These are phyloP conservation scores for Drosophila mulleri DNA, from an alignment of 2,888 invertebrate species.

Conservation along the genomic window DNA sequence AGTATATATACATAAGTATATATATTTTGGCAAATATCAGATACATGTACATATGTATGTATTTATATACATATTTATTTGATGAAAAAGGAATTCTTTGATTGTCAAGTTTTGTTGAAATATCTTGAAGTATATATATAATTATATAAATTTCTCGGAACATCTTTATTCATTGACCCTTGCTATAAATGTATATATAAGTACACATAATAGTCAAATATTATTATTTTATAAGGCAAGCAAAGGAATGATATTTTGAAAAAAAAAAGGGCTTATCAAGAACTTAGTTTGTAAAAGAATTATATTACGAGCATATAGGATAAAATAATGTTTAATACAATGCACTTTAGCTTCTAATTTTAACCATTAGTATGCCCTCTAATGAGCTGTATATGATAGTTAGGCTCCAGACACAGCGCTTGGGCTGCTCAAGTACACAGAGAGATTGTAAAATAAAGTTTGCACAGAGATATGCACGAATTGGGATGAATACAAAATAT, in stretches of 20 bases:
- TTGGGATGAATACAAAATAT: conserved; percentile 10
- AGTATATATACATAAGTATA: no score
- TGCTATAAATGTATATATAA: not conserved
- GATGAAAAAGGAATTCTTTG: not conserved
- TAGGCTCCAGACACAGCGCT: not conserved
- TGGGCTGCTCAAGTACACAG: not conserved
- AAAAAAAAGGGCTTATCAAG: not conserved
- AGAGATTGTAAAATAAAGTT: not conserved
- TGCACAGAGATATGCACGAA: conserved; percentile 1
- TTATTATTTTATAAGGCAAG: not conserved
- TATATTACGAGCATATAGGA: not conserved
- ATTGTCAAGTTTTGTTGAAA: conserved; percentile 4
- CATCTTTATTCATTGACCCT: not conserved
- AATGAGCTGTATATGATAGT: not conserved
- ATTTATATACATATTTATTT: no score
- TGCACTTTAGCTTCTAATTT: not conserved
- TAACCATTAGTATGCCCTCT: not conserved
- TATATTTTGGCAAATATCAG: no score
- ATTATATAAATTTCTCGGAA: not conserved
- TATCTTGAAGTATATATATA: not conserved
- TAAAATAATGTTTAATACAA: not conserved
- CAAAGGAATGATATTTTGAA: not conserved
- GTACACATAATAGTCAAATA: not conserved
- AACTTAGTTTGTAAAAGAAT: not conserved
- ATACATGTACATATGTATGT: not conserved